These are phyloP conservation scores for Thalassophryne amazonica DNA, from an alignment of 2,797 vertebrate species.

Conservation along the genomic window DNA sequence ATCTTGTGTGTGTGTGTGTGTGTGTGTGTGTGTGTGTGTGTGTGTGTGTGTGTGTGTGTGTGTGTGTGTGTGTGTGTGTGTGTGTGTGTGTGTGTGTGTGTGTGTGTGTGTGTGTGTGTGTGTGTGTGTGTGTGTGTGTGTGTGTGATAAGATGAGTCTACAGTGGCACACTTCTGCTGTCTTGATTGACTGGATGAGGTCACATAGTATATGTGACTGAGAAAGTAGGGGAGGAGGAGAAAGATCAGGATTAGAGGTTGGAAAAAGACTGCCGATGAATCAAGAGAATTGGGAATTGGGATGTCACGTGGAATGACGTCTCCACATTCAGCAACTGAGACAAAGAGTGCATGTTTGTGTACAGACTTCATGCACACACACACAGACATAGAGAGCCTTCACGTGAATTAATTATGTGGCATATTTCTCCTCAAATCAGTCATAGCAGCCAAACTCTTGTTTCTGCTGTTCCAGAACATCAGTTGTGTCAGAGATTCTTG, in stretches of 20 bases:
- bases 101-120: slow-evolving; percentile 21
- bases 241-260: slow-evolving; percentile 3
- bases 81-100: slow-evolving; percentile 17
- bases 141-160: slow-evolving; percentile 41
- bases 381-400: slow-evolving; percentile 28
- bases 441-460: too few species aligned
- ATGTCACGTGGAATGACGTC: slow-evolving; percentile 2
- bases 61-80: slow-evolving; percentile 1
- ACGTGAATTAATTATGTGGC: slow-evolving; percentile 71
- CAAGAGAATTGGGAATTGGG: slow-evolving; percentile 1
- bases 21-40: too few species aligned
- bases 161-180: slow-evolving; percentile 77
- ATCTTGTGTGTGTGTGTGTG: too few species aligned
- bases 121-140: slow-evolving; percentile 1
- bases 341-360: slow-evolving; percentile 27
- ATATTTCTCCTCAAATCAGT: too few species aligned
- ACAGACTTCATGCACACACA: slow-evolving; percentile 10
- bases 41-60: too few species aligned
- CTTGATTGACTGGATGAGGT: slow-evolving; percentile 72
- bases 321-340: slow-evolving; percentile 36
- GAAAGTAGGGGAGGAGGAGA: slow-evolving; percentile 35
- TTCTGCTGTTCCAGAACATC: too few species aligned
- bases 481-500: too few species aligned
- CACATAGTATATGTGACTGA: slow-evolving; percentile 62
- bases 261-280: background rate